Conservation (phyloP, 2,888 invertebrate species). For the Acronicta psi region DNA sequence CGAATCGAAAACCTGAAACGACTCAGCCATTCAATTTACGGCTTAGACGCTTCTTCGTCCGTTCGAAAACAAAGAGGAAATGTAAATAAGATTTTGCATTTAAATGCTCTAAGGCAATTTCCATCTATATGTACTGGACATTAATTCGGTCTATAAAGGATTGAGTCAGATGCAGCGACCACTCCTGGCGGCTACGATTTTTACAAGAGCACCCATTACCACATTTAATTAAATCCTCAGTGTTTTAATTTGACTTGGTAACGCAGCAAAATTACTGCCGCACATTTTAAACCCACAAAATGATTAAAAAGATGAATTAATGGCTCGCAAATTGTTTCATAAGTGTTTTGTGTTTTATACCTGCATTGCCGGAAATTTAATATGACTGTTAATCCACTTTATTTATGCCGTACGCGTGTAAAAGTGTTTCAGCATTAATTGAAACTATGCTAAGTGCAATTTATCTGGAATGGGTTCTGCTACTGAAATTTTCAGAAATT, state of each 20-base stretch:
- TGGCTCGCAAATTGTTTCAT: conserved; percentile 54
- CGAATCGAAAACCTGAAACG: conserved; percentile 26
- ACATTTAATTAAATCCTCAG: conserved; percentile 86
- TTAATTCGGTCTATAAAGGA: conserved; percentile 70
- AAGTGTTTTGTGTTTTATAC: conserved; percentile 37
- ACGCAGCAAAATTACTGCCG: conserved; percentile 73
- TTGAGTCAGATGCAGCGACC: conserved; percentile 73
- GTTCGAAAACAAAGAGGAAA: conserved; percentile 34
- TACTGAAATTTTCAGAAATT: neutral
- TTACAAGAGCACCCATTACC: conserved; percentile 83
- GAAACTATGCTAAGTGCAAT: neutral
- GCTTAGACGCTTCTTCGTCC: conserved; percentile 26
- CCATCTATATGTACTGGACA: conserved; percentile 58
- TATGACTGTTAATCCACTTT: conserved; percentile 13
- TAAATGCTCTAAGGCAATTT: conserved; percentile 56
- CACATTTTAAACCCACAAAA: conserved; percentile 66
- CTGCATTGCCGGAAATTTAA: conserved; percentile 14
- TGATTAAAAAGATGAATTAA: conserved; percentile 61
- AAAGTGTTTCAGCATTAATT: neutral
- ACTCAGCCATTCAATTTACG: conserved; percentile 37
- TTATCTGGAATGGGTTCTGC: neutral
- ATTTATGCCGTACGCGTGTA: conserved; percentile 3
- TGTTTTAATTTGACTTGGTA: conserved; percentile 85
- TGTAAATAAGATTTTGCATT: conserved; percentile 56
- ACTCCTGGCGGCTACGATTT: conserved; percentile 71